Base-by-base conservation (phyloP, 2,113 vertebrate species). In the Plecotus auritus region DNA sequence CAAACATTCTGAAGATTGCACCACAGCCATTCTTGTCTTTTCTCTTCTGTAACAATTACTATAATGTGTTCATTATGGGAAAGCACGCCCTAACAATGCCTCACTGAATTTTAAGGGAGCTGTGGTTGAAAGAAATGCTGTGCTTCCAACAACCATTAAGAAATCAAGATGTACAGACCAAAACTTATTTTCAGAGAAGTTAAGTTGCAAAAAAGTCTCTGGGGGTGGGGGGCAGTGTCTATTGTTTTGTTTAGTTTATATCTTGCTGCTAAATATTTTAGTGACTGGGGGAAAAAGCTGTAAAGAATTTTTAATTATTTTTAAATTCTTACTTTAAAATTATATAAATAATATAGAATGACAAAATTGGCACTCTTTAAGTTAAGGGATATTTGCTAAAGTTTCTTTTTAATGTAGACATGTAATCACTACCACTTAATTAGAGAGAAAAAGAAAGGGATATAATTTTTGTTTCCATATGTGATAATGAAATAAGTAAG, bases 61-160 rank as follows among this genome's bases (percentile, higher is more conserved):
- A 49, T 91, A 97, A 94, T 92, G 84, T 83, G n/a, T 85, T 89
- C 37, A 77, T 97, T 97, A 95, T 92, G 69, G 67, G 74, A 93
- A 97, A 96, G 91, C 90, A 94, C 0, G 54, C 64, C 86, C 90
- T 77, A 40, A 81, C 83, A 95, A 91, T 87, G 85, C 76, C 94
- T 96, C 61, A 13, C 93, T 96, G 95, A 90, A 96, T 96, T 97
- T 97, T 95, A 97, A 96, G 78, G 80, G 86, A 96, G 74, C 59
- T 20, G 16, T 40, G 54, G 70, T 49, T 85, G 83, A 93, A 56
- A 83, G 64, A 90, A 95, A 85, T 32, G 5, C 37, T 69, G 14
- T 76, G 30, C 4, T 16, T 93, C 51, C 40, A 61, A 89, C 28
- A 85, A n/a, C 28, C 51, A 91, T 82, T 93, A 95, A 93, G 92